Evolutionary conservation across 2,888 invertebrate genomes (phyloP), one percentile per base, ranked within the genome.

Genomic region (Maniola hyperantus): DNA sequence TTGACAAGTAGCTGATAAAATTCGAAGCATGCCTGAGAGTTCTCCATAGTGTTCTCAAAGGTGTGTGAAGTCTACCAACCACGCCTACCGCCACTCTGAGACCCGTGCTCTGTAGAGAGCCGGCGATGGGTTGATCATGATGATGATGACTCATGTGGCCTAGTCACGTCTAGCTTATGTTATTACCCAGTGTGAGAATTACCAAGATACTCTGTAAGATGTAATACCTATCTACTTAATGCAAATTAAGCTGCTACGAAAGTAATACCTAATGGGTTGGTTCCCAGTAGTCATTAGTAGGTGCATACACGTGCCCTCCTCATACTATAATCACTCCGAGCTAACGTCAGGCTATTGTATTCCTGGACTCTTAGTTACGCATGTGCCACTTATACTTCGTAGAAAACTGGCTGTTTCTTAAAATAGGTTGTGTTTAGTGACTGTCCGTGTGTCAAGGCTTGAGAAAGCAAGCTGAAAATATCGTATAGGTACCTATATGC

Each of bases 1-100:
- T 81, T 84, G 85, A 85, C 82, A 83, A 73, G 77, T 77, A 83
- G 73, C 77, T 77, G 76, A 79, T n/a, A n/a, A n/a, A n/a, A n/a
- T n/a, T n/a, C n/a, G n/a, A n/a, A n/a, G n/a, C n/a, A n/a, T n/a
- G n/a, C n/a, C n/a, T n/a, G n/a, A n/a, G n/a, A n/a, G n/a, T n/a
- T n/a, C n/a, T n/a, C n/a, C n/a, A n/a, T n/a, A n/a, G n/a, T n/a
- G n/a, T n/a, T n/a, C n/a, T n/a, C n/a, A n/a, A n/a, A n/a, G n/a
- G n/a, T n/a, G n/a, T n/a, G n/a, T n/a, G n/a, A n/a, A n/a, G n/a
- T n/a, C n/a, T n/a, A n/a, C n/a, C n/a, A n/a, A n/a, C n/a, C n/a
- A n/a, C n/a, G n/a, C n/a, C n/a, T n/a, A n/a, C n/a, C n/a, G n/a
- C n/a, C n/a, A n/a, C n/a, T n/a, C n/a, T n/a, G n/a, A n/a, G n/a